Evolutionary conservation across 2,113 vertebrate species (phyloP), one percentile per base, ranked within the genome.

Genomic region (Triplophysa rosa): DNA sequence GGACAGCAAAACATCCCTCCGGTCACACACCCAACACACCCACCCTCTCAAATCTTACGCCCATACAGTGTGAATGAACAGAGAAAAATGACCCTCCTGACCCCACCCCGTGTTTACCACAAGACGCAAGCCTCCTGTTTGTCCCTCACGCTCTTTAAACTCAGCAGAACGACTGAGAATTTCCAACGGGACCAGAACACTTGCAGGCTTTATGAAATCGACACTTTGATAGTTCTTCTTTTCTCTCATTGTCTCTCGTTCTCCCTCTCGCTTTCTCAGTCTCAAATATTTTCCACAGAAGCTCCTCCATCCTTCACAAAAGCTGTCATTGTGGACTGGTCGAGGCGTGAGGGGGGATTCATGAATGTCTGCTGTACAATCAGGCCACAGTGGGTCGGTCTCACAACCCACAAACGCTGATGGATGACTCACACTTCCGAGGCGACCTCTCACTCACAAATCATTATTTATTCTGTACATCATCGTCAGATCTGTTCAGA

Each of bases 241-340:
- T 64, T 80, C 26, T 72, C 9, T 65, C 68, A 54, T 37, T 80
- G 45, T 80, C 19, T 64, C 75, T 49, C 45, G 11, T 56, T 67
- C 42, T 29, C 29, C 29, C 68, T 70, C 45, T 70, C 45, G 14
- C 68, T 70, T 54, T 74, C 40, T 81, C 64, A 49, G 62, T 52
- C 66, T 40, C 67, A 67, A 77, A 86, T 83, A 83, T 77, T 81
- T 86, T 83, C 82, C 76, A 77, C 79, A 67, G 75, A 13, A 62
- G 40, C 73, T 78, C 73, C 72, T 17, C 63, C 63, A 61, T 66
- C 17, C 78, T 67, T 68, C 71, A 86, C 82, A 86, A 85, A 52
- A 83, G 84, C 54, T 79, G 42, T 23, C 79, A 81, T 85, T 85
- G 84, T 85, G 62, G 33, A 77, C 23, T 7, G 76, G 45, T 29